Percentiles rank a stretch among this genome's conserved stretches.
Conservation (phyloP, 2,113 vertebrate genomes). For the Megaleporinus macrocephalus region DNA sequence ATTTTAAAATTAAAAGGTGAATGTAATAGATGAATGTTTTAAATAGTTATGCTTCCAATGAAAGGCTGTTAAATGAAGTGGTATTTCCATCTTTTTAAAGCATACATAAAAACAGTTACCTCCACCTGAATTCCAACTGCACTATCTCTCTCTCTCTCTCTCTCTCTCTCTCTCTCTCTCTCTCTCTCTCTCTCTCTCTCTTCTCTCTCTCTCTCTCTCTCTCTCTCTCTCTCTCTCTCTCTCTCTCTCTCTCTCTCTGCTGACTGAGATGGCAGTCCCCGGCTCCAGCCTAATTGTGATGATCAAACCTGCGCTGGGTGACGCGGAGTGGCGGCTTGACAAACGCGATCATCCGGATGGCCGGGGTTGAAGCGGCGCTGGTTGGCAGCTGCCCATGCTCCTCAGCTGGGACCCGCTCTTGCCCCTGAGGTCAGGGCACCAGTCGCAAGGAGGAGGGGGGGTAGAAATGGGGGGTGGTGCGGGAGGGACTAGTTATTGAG, state of each 20-base stretch:
- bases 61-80: too few relatives aligned
- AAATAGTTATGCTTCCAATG: too few relatives aligned
- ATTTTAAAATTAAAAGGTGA: too few relatives aligned
- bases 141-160: not conserved
- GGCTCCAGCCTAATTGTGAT: constrained; percentile 74
- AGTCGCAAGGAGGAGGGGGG: constrained; percentile 58
- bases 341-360: constrained; percentile 80
- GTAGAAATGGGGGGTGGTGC: not conserved
- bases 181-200: not conserved
- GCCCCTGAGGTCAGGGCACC: constrained; percentile 67
- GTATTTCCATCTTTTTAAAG: not conserved
- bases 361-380: constrained; percentile 73
- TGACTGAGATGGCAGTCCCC: constrained; percentile 39
- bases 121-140: constrained; percentile 48
- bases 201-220: too few relatives aligned
- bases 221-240: not conserved
- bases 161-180: not conserved
- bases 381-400: constrained; percentile 80
- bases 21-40: too few relatives aligned
- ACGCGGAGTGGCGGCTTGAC: constrained; percentile 82
- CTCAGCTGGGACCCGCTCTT: constrained; percentile 74
- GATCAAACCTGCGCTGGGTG: constrained; percentile 71
- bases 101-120: not conserved
- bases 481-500: constrained; percentile 61
- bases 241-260: not conserved